These are phyloP conservation scores for Conops quadrifasciatus DNA, from an alignment of 2,888 invertebrate species.

Conservation along the genomic window DNA sequence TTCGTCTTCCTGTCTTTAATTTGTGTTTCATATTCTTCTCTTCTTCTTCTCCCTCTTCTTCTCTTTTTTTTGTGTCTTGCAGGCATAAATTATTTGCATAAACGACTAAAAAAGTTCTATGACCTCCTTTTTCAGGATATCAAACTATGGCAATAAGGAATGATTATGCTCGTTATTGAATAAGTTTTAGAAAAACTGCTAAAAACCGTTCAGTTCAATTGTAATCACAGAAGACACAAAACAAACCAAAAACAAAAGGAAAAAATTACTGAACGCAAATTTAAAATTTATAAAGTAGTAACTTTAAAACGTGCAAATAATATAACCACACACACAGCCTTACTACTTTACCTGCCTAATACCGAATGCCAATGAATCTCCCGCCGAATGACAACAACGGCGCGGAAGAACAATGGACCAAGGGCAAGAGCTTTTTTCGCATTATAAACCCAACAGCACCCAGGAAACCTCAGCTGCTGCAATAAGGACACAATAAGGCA, in stretches of 20 bases:
- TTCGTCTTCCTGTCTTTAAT: conserved; percentile 42
- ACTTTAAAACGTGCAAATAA: too few species aligned
- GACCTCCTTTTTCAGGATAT: conserved; percentile 66
- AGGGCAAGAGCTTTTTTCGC: conserved; percentile 18
- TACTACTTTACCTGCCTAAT: conserved; percentile 1
- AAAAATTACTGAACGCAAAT: not conserved
- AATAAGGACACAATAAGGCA: not conserved
- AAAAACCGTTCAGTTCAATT: conserved; percentile 34
- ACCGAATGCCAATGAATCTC: not conserved
- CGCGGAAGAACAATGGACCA: not conserved
- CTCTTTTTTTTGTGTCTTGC: conserved; percentile 61
- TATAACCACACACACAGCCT: not conserved
- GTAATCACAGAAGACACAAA: conserved; percentile 26
- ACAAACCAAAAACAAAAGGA: conserved; percentile 11
- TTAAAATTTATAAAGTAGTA: not conserved
- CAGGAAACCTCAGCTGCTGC: conserved; percentile 1
- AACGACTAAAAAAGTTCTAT: conserved; percentile 66
- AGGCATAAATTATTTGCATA: conserved; percentile 66
- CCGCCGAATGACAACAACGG: too few species aligned
- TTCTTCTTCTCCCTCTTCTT: conserved; percentile 56
- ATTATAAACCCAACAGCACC: not conserved
- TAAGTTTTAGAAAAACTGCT: conserved; percentile 44
- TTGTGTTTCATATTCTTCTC: conserved; percentile 60
- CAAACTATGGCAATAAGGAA: conserved; percentile 64
- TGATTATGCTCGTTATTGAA: conserved; percentile 54